Evolutionary conservation across 2,797 vertebrate species (phyloP), one percentile per base, ranked within the genome.

Genomic region (Bradypodion ventrale): DNA sequence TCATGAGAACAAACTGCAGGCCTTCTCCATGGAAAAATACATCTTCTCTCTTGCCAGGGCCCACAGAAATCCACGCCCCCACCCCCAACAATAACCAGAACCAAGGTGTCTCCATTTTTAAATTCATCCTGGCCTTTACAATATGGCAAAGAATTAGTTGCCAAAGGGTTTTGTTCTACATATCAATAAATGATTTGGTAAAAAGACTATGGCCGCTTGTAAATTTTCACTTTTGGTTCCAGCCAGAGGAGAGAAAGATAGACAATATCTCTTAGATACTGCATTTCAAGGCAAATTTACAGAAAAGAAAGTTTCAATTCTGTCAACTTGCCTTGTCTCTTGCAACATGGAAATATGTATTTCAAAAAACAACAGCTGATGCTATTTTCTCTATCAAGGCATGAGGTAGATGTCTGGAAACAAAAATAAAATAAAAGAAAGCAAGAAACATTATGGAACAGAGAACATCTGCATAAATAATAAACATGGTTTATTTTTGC

Each of bases 121-220:
- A n/a, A n/a, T n/a, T n/a, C n/a, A n/a, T n/a, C n/a, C n/a, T n/a
- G n/a, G n/a, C n/a, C n/a, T n/a, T n/a, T n/a, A n/a, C n/a, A n/a
- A 93, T 76, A 65, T 46, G 35, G 73, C 4, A 5, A 89, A 72
- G 80, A 42, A 82, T 23, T 42, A n/a, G 80, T 23, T 91, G 92
- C 90, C 91, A 92, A 92, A 65, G 65, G 84, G 75, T 92, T 92
- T 87, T 90, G 0, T 77, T 83, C 88, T 89, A 35, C 49, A 60
- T 93, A 92, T 85, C 91, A 94, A 94, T 89, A 96, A 93, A 93
- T 95, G 92, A 85, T 90, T 90, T 94, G 92, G 92, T 88, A 94
- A 59, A 0, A 0, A 86, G n/a, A 80, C 35, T 85, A 81, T 93
- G 84, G 91, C 92, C 93, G 88, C 83, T 91, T 85, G 83, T 84